phyloP scores from a whole-genome alignment of 1,140 invertebrate genomes.

The Eupristina koningsbergeri region DNA sequence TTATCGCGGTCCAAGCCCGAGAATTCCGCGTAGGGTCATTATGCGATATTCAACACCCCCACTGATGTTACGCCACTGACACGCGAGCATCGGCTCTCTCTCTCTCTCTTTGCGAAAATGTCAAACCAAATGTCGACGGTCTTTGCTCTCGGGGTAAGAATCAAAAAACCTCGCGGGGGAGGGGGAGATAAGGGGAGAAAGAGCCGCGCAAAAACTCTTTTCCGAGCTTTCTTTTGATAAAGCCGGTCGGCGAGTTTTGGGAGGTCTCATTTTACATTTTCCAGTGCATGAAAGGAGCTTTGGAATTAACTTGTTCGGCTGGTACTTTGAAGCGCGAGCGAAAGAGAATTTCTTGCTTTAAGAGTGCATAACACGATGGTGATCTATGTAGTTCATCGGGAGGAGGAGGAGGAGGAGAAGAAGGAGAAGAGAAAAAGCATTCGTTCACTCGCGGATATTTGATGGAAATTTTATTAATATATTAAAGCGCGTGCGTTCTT shows the following conservation, averaged over 20 bases:
- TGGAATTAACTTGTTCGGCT: constrained; percentile 41
- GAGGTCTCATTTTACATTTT: constrained; percentile 21
- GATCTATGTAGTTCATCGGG: not conserved
- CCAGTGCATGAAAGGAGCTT: constrained; percentile 16
- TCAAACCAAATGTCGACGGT: not conserved
- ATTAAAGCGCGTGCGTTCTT: too few relatives aligned
- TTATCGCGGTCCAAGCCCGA: constrained; percentile 21
- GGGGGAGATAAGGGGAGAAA: not conserved
- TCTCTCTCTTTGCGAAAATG: not conserved
- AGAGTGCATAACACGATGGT: not conserved
- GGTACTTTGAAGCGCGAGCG: constrained; percentile 20
- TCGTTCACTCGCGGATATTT: not conserved
- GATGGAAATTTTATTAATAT: not conserved
- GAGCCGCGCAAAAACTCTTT: constrained; percentile 24
- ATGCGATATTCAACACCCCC: constrained; percentile 41
- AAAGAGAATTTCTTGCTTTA: constrained; percentile 25
- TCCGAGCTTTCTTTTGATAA: constrained; percentile 48
- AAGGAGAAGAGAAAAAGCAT: not conserved
- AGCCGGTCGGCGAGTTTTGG: not conserved
- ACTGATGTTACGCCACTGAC: not conserved
- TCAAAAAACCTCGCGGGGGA: not conserved
- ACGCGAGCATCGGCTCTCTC: not conserved
- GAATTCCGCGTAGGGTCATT: constrained; percentile 19
- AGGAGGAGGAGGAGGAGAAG: too few relatives aligned
- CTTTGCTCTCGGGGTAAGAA: not conserved